Conservation (phyloP, 2,888 invertebrate genomes). For the Pristionchus exspectatus region DNA sequence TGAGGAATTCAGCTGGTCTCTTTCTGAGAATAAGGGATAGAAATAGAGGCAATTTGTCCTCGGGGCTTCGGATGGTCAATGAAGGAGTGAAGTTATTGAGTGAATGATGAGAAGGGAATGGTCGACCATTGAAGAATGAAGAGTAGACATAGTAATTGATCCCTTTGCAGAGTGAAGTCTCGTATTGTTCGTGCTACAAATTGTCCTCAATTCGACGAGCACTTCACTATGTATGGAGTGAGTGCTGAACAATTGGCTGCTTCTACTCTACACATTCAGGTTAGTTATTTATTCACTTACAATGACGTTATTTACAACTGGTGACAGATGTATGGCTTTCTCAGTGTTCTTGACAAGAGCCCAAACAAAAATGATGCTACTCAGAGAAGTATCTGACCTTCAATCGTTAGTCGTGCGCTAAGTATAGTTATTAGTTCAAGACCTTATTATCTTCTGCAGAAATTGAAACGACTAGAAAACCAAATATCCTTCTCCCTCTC, state of each 20-base stretch:
- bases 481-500: neutral
- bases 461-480: neutral
- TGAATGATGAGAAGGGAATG: neutral
- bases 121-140: too few species aligned
- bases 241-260: constrained; percentile 80
- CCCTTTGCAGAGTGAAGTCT: constrained; percentile 86
- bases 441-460: neutral
- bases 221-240: constrained; percentile 96
- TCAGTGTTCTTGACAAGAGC: neutral
- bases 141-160: neutral
- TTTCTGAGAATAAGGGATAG: neutral
- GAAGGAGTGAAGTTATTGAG: neutral
- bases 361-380: neutral
- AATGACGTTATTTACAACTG: neutral
- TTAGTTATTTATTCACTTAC: constrained; percentile 61
- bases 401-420: neutral
- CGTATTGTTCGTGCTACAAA: constrained; percentile 95
- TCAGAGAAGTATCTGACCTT: neutral
- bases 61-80: neutral
- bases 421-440: neutral
- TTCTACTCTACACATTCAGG: constrained; percentile 90
- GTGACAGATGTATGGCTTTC: neutral
- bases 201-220: constrained; percentile 97
- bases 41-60: neutral
- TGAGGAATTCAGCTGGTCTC: neutral